Conservation (phyloP, 30 jellyfish, hydroid and myxozoan species). For the Cassiopea xamachana region DNA sequence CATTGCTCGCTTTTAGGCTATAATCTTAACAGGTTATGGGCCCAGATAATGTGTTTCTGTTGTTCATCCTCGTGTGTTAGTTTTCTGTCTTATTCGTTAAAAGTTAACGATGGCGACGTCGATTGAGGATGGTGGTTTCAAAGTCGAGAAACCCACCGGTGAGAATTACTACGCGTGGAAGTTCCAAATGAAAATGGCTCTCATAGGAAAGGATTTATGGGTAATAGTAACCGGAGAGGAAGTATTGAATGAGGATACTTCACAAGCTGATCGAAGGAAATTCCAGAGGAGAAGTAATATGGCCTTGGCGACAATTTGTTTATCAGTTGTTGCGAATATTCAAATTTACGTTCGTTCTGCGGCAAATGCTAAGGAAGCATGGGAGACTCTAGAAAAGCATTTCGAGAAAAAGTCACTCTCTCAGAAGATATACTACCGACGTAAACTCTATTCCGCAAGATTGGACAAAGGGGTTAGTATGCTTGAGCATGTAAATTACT, state of each 20-base stretch:
- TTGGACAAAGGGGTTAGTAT: slow-evolving; percentile 55
- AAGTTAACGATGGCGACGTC: background rate
- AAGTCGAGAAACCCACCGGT: background rate
- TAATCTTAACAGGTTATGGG: slow-evolving; percentile 8
- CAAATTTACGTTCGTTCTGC: slow-evolving; percentile 49
- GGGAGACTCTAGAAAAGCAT: slow-evolving; percentile 48
- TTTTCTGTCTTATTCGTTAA: background rate
- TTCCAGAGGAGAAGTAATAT: background rate
- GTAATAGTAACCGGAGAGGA: background rate
- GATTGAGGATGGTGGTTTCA: background rate
- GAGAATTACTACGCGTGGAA: background rate
- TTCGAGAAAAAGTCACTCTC: slow-evolving; percentile 46
- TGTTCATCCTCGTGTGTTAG: background rate
- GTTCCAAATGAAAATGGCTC: background rate
- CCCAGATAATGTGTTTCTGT: background rate
- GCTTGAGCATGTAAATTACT: slow-evolving; percentile 51
- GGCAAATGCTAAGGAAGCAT: slow-evolving; percentile 49
- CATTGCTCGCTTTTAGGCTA: no score
- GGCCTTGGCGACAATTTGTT: background rate
- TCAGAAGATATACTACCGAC: slow-evolving; percentile 33
- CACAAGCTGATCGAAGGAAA: background rate
- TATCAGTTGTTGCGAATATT: slow-evolving; percentile 41
- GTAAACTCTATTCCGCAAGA: slow-evolving; percentile 25
- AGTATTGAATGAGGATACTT: background rate
- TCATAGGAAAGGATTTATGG: background rate